Evolutionary conservation across 2,113 vertebrate genomes (phyloP).

Genomic region (Sinosuthora webbiana): DNA sequence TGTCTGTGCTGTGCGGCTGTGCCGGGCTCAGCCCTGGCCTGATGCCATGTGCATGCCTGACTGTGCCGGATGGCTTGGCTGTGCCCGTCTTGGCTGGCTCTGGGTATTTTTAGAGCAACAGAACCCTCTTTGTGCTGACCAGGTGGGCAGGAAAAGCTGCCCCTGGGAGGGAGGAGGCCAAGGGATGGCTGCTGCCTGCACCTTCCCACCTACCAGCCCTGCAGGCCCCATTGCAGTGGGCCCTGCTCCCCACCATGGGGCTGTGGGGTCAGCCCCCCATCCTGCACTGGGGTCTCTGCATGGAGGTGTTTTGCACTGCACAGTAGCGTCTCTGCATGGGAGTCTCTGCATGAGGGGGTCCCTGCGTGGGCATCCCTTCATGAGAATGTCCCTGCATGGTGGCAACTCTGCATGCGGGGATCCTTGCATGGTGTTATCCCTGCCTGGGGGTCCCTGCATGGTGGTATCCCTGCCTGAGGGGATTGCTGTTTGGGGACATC

Average conservation of each 20-base stretch:
- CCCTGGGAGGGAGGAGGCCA: background rate
- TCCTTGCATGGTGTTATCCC: background rate
- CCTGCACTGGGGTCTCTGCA: background rate
- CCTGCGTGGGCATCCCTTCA: background rate
- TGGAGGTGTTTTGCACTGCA: background rate
- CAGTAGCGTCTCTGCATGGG: background rate
- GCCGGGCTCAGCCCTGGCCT: background rate
- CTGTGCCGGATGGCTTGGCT: background rate
- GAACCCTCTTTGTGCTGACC: slow-evolving; percentile 14
- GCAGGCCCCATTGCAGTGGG: rapidly evolving
- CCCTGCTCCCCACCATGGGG: rapidly evolving
- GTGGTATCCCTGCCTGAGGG: background rate
- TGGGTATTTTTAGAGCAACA: slow-evolving; percentile 27
- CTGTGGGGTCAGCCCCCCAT: background rate
- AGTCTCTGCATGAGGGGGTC: background rate
- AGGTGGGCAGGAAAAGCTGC: background rate
- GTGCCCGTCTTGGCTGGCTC: background rate
- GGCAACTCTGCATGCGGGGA: background rate
- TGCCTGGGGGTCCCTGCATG: background rate
- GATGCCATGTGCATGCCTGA: background rate
- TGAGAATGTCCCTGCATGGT: background rate
- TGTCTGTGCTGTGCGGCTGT: background rate
- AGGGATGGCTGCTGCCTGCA: background rate
- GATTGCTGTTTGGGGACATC: background rate
- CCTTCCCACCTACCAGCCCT: background rate